Evolutionary conservation across 2,888 invertebrate genomes (phyloP).

Genomic region (Thymelicus lineola): DNA sequence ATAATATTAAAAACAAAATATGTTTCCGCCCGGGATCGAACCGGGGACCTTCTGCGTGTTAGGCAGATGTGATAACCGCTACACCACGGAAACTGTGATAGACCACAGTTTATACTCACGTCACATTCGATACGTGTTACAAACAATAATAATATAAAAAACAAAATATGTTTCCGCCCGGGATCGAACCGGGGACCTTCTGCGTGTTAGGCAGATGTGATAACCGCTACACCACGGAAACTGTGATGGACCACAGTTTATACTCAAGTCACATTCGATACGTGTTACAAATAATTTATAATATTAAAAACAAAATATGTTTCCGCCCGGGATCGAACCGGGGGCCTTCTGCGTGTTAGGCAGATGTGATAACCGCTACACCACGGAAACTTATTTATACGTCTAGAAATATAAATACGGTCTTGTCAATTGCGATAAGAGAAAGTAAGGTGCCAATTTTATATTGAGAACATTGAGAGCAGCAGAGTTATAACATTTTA

Average conservation of each 20-base stretch:
- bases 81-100: conserved; percentile 79
- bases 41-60: conserved; percentile 96
- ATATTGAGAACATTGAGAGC: conserved; percentile 1
- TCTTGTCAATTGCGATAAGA: not conserved
- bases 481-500: not conserved
- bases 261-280: too few species aligned
- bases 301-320: too few species aligned
- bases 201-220: too few species aligned
- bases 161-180: too few species aligned
- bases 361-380: conserved; percentile 97
- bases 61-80: conserved; percentile 97
- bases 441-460: conserved; percentile 20
- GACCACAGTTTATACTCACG: not conserved
- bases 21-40: conserved; percentile 96
- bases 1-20: conserved; percentile 49
- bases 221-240: too few species aligned
- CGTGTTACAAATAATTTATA: too few species aligned
- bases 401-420: conserved; percentile 27
- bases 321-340: conserved; percentile 96
- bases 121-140: not conserved
- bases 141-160: not conserved
- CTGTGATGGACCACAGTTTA: too few species aligned
- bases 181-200: too few species aligned
- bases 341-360: conserved; percentile 96
- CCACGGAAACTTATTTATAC: conserved; percentile 54